Evolutionary conservation across 2,113 vertebrate genomes (phyloP), one percentile per base, ranked within the genome.

Genomic region (Barnardius zonarius): DNA sequence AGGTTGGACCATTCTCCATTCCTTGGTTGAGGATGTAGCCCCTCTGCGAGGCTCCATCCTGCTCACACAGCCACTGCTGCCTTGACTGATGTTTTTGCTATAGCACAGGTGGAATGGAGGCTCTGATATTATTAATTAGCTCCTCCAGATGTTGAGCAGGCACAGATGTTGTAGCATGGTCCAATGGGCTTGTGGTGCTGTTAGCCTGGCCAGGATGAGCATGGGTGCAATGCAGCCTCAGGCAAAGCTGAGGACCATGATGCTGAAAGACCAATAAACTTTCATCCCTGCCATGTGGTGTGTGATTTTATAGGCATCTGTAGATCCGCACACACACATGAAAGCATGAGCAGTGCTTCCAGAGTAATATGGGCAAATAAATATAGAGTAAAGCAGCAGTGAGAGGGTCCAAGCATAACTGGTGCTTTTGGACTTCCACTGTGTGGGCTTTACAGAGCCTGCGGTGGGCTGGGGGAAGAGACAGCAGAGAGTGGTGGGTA

Each of bases 401-500:
- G 23, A 49, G 54, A 24, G 3, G 12, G 16, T 54, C 44, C 41
- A 4, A 59, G 39, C 4, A 5, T 19, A 51, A 31, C 25, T 5
- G 0, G 31, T 17, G 51, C 43, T 55, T 82, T 49, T 54, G 43
- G 43, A 33, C 19, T 95, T 33, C 39, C 10, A 1, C 33, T 44
- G 0, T 1, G 11, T 43, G 30, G 25, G 25, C 27, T 52, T 24
- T 86, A 57, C 41, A n/a, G n/a, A 24, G 8, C 12, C 10, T 2
- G 3, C 1, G 2, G 8, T 62, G 25, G 13, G 23, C 16, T 67
- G 30, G 16, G 44, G 17, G 12, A n/a, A 68, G 46, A 49, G 23
- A 20, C 1, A 4, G 41, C 52, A 78, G 66, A 72, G 37, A 0
- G 1, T 0, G 1, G 3, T 41, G 49, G 30, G 43, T 28, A 78